Evolutionary conservation across 2,888 invertebrate genomes (phyloP), one percentile per base, ranked within the genome.

Genomic region (Drosophila prostipennis): DNA sequence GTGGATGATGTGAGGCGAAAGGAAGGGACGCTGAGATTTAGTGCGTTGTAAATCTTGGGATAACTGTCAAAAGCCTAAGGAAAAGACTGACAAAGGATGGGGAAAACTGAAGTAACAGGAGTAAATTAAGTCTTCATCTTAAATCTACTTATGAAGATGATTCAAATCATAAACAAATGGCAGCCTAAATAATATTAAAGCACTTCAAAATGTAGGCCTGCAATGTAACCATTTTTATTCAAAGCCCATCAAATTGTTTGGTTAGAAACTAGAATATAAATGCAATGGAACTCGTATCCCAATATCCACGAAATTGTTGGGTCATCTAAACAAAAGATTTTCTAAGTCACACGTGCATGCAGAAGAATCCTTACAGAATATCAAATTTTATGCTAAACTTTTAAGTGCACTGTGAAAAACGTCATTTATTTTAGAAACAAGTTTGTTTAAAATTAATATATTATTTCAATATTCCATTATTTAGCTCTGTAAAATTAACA

Each of bases 21-120:
- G 49, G 13, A 45, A n/a, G 34, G 13, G 16, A 51, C 29, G 8
- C 65, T 16, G 14, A 73, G 74, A 71, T 64, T 74, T 49, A 71
- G 49, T 43, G 54, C 40, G 36, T 37, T 64, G 40, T 73, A 73
- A 64, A 71, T 73, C 74, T 73, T 48, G 37, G 34, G 51, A 51
- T 29, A 51, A 43, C 42, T 55, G 54, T 40, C 65, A 73, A 40
- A 48, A 29, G 11, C 36, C 36, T 26, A 4, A n/a, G n/a, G 19
- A 39, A 4, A 34, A 13, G 32, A 6, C 23, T 11, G 14, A n/a
- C 26, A n/a, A 10, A 4, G 8, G 42, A 3, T 8, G 10, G 26
- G n/a, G n/a, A 36, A 34, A 43, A 36, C 6, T 26, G n/a, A 19
- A 29, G 36, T 19, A 16, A 29, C 6, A 3, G n/a, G 0, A 29